phyloP scores from a whole-genome alignment of 2,888 invertebrate genomes.

The Harmothoe impar region DNA sequence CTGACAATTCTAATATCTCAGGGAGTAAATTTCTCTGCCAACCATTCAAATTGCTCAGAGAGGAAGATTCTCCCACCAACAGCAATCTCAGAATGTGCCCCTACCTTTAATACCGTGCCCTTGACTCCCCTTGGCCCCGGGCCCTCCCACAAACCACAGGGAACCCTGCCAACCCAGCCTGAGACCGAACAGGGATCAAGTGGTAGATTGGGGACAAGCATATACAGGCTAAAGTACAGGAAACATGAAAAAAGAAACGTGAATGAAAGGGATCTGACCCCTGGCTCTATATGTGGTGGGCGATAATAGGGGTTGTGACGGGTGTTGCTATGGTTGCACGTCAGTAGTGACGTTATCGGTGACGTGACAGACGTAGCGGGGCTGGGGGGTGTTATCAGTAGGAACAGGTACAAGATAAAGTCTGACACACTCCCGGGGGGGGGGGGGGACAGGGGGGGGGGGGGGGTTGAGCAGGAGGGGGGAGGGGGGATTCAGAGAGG shows the following conservation, averaged over 20 bases:
- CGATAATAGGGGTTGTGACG: neutral
- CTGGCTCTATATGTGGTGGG: neutral
- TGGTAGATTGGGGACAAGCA: too few relatives aligned
- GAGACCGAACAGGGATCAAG: too few relatives aligned
- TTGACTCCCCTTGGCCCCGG: too few relatives aligned
- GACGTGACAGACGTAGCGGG: neutral
- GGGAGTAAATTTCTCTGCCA: too few relatives aligned
- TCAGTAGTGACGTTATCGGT: constrained; percentile 2
- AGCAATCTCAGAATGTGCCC: too few relatives aligned
- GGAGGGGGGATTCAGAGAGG: neutral
- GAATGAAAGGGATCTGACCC: neutral
- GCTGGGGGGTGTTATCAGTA: neutral
- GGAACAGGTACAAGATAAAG: neutral
- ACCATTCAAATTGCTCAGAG: too few relatives aligned
- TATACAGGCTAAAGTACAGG: too few relatives aligned
- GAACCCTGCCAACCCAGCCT: too few relatives aligned
- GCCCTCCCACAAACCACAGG: too few relatives aligned
- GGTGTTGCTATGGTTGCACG: constrained; percentile 30
- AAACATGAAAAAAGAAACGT: neutral
- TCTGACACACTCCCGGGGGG: neutral
- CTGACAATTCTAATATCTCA: too few relatives aligned
- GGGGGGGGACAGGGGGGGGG: neutral
- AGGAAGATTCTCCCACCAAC: too few relatives aligned
- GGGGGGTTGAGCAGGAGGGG: neutral
- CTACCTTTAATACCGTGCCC: too few relatives aligned